A percentile compares a stretch with the other conserved stretches of the same genome.
Evolutionary conservation across 1,140 invertebrate species (phyloP).

Genomic region (Hestina assimilis): DNA sequence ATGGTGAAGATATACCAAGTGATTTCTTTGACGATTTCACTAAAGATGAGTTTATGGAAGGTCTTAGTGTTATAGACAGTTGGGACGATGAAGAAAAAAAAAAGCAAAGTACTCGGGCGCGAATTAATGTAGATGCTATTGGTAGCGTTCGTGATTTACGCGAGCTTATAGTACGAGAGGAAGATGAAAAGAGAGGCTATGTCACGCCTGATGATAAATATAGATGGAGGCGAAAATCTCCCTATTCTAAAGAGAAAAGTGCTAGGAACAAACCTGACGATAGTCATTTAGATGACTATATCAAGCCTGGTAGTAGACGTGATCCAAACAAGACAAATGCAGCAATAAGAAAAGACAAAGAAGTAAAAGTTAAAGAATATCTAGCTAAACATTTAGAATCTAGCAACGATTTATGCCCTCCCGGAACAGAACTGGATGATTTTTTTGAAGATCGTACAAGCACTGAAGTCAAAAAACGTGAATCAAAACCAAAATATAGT

Average conservation of each 20-base stretch:
- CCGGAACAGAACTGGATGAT: slow-evolving; percentile 68
- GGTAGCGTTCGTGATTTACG: slow-evolving; percentile 49
- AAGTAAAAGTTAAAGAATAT: slow-evolving; percentile 64
- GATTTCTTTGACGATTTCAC: slow-evolving; percentile 72
- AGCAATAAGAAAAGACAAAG: slow-evolving; percentile 67
- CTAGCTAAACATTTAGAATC: slow-evolving; percentile 61
- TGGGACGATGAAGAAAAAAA: slow-evolving; percentile 48
- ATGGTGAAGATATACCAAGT: slow-evolving; percentile 66
- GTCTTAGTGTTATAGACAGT: slow-evolving; percentile 69
- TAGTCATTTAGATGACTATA: slow-evolving; percentile 46
- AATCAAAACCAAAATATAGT: neutral
- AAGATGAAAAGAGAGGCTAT: slow-evolving; percentile 10
- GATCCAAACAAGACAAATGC: slow-evolving; percentile 65
- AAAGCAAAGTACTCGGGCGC: slow-evolving; percentile 1
- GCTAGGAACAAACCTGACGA: slow-evolving; percentile 9
- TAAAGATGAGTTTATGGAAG: slow-evolving; percentile 69
- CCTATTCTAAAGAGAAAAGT: neutral
- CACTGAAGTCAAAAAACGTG: slow-evolving; percentile 22
- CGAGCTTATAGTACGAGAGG: slow-evolving; percentile 42
- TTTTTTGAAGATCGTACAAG: slow-evolving; percentile 43
- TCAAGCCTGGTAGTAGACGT: slow-evolving; percentile 61
- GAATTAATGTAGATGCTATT: slow-evolving; percentile 33
- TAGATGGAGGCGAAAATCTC: neutral
- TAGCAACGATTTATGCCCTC: slow-evolving; percentile 54
- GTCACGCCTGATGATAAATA: slow-evolving; percentile 3